A percentile compares a stretch with the other conserved stretches of the same genome.
These are phyloP conservation scores for Eutolmus rufibarbis DNA, from an alignment of 2,888 invertebrate species.

Conservation along the genomic window DNA sequence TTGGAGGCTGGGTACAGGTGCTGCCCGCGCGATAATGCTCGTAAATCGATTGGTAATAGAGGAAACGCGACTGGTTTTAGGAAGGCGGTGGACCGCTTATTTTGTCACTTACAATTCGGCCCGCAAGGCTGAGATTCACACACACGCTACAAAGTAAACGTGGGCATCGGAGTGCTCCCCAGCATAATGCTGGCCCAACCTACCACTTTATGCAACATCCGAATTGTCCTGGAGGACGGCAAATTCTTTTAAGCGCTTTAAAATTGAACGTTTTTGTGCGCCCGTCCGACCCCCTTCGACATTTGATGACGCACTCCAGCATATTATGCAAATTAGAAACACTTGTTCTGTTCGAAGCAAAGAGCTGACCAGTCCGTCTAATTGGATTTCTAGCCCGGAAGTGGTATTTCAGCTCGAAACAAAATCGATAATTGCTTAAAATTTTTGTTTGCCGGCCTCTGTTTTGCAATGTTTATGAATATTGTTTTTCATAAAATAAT, in stretches of 20 bases:
- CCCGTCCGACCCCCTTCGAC: neutral
- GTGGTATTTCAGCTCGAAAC: neutral
- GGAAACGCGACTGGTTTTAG: neutral
- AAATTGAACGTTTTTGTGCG: neutral
- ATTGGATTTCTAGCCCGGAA: constrained; percentile 31
- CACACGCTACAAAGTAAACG: neutral
- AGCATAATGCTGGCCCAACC: neutral
- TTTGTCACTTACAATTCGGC: neutral
- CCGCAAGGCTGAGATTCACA: neutral
- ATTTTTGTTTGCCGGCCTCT: neutral
- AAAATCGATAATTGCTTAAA: neutral
- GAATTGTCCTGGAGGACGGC: neutral
- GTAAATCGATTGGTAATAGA: constrained; percentile 30
- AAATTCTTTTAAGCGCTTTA: neutral
- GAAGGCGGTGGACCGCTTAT: neutral
- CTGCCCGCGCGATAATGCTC: neutral
- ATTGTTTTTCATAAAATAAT: neutral
- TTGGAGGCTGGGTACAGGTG: constrained; percentile 23
- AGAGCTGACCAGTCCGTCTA: neutral
- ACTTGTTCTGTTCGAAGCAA: neutral
- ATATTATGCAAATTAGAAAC: neutral
- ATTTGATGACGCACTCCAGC: neutral
- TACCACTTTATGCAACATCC: neutral
- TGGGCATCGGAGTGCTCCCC: neutral
- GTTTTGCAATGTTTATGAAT: neutral